Conservation (phyloP, 2,113 vertebrate species). For the Lanius collurio region DNA sequence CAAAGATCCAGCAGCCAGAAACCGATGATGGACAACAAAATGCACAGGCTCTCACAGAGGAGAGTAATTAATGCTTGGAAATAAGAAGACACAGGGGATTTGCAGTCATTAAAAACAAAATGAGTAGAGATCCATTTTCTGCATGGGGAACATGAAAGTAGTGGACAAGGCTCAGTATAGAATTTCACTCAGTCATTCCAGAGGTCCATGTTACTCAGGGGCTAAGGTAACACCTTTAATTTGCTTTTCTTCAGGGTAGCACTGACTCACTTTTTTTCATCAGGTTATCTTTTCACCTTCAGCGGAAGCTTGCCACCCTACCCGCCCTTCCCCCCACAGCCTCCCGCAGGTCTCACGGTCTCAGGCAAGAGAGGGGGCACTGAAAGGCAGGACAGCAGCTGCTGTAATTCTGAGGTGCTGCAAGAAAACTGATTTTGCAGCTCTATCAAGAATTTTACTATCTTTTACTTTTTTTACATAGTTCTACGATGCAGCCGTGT, state of each 20-base stretch:
- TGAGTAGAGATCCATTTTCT: background rate
- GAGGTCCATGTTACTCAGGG: background rate
- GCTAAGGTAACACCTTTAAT: background rate
- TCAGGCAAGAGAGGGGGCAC: background rate
- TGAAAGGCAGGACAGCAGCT: background rate
- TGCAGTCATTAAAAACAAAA: background rate
- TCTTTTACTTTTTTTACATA: background rate
- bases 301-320: background rate
- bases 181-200: background rate
- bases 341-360: no score
- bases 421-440: background rate
- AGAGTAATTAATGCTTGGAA: background rate
- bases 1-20: background rate
- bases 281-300: background rate
- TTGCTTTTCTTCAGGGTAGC: background rate
- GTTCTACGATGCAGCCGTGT: background rate
- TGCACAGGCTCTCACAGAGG: background rate
- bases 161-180: rapidly evolving
- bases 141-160: background rate
- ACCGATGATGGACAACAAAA: background rate
- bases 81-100: background rate
- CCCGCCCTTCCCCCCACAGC: no score
- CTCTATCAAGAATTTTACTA: background rate
- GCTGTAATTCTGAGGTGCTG: background rate
- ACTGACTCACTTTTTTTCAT: background rate